A percentile compares a stretch with the other conserved stretches of the same genome.
phyloP scores from a whole-genome alignment of 2,113 vertebrate genomes.

The Rhabdomys dilectus region DNA sequence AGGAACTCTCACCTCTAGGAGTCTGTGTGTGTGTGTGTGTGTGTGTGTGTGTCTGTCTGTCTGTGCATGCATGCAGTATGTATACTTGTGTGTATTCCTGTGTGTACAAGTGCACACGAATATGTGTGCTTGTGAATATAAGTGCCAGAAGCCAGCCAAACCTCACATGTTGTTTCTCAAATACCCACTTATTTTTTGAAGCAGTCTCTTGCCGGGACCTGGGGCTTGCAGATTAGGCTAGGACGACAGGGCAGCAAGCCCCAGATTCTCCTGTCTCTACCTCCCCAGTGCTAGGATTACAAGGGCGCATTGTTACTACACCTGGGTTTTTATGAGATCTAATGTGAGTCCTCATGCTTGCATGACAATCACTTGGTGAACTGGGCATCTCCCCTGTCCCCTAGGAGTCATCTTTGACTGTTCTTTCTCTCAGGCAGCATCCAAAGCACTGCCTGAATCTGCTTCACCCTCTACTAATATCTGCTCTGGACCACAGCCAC shows the following conservation, averaged over 20 bases:
- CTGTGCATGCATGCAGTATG: background rate
- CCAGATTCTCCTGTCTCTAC: background rate
- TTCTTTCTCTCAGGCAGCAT: constrained; percentile 26
- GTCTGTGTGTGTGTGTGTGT: background rate
- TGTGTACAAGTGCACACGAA: background rate
- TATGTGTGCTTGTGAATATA: background rate
- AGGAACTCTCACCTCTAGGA: background rate
- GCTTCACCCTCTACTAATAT: background rate
- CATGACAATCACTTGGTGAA: background rate
- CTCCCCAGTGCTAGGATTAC: background rate
- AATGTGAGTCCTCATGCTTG: background rate
- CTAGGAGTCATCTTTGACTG: background rate
- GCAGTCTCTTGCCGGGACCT: background rate
- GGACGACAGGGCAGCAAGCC: background rate
- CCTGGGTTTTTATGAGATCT: background rate
- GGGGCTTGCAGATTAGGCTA: background rate
- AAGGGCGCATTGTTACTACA: too few relatives aligned
- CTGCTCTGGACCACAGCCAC: background rate
- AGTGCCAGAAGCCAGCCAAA: background rate
- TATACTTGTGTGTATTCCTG: background rate
- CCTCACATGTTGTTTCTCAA: background rate
- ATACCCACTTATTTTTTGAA: background rate
- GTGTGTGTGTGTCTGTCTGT: background rate
- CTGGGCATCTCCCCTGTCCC: background rate
- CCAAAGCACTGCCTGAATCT: background rate